Evolutionary conservation across 2,888 invertebrate genomes (phyloP).

Genomic region (Pocota personata): DNA sequence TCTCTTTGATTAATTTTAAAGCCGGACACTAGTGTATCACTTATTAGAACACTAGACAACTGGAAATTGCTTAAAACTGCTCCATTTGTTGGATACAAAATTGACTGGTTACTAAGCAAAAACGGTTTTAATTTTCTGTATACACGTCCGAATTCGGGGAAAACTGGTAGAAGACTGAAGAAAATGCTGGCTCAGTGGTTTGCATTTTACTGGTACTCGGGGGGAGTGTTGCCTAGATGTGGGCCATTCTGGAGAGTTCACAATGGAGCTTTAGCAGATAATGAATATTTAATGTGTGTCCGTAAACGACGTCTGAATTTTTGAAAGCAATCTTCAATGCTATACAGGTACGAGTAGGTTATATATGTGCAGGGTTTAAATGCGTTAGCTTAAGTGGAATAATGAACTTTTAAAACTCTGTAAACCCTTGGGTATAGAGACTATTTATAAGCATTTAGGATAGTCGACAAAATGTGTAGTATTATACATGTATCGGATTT

Average conservation of each 20-base stretch:
- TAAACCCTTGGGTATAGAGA: background rate
- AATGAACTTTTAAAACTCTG: constrained; percentile 27
- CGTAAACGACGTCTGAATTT: constrained; percentile 46
- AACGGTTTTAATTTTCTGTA: constrained; percentile 5
- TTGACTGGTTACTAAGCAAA: constrained; percentile 1
- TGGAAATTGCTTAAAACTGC: background rate
- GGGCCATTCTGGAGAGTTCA: constrained; percentile 49
- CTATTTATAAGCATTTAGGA: background rate
- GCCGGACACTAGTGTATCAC: background rate
- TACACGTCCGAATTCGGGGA: constrained; percentile 41
- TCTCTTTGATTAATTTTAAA: background rate
- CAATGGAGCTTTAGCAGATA: constrained; percentile 35
- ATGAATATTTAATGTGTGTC: constrained; percentile 42
- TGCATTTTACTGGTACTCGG: background rate
- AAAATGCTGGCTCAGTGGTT: background rate
- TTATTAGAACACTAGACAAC: background rate
- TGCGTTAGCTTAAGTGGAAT: constrained; percentile 5
- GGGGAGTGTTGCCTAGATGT: constrained; percentile 8
- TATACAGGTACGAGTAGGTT: too few relatives aligned
- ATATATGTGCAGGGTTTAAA: background rate
- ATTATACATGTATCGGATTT: background rate
- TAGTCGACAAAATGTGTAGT: background rate
- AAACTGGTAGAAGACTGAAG: constrained; percentile 45
- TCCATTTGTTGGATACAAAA: constrained; percentile 19
- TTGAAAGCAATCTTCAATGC: background rate